Conservation (phyloP, 2,797 vertebrate species). For the Gallinago nigripennis region DNA sequence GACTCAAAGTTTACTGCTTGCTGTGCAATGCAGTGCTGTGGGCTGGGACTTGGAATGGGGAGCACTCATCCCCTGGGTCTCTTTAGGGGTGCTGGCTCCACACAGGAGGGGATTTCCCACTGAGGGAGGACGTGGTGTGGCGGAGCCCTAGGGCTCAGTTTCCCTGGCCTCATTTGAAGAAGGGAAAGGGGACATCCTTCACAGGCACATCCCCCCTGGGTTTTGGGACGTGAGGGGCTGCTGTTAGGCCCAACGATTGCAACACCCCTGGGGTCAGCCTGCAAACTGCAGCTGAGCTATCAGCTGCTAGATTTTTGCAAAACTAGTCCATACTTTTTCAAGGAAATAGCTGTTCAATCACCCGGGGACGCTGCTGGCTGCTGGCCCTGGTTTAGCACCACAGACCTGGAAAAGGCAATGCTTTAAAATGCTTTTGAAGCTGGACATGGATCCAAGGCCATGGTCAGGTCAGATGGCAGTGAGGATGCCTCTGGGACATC, state of each 20-base stretch:
- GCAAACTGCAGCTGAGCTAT: neutral
- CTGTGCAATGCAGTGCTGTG: neutral
- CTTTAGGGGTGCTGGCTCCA: too few relatives aligned
- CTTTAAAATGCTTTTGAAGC: neutral
- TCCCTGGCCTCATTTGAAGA: neutral
- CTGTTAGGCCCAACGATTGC: neutral
- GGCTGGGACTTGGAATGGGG: neutral
- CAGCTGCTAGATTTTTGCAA: neutral
- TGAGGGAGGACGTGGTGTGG: neutral
- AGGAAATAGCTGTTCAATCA: fast-evolving
- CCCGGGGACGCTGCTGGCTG: neutral
- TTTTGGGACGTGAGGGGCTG: fast-evolving
- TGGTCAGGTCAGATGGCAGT: fast-evolving
- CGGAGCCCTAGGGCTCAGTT: neutral
- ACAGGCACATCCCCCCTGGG: neutral
- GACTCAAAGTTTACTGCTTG: neutral
- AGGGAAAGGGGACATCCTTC: neutral
- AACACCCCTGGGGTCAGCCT: neutral
- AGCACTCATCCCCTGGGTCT: neutral
- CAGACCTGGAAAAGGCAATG: neutral
- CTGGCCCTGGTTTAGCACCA: neutral
- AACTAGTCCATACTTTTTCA: neutral
- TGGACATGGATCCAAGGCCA: fast-evolving
- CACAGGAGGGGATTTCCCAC: neutral
- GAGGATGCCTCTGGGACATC: fast-evolving